Evolutionary conservation across 2,113 vertebrate species (phyloP).

Genomic region (Leptodactylus fuscus): DNA sequence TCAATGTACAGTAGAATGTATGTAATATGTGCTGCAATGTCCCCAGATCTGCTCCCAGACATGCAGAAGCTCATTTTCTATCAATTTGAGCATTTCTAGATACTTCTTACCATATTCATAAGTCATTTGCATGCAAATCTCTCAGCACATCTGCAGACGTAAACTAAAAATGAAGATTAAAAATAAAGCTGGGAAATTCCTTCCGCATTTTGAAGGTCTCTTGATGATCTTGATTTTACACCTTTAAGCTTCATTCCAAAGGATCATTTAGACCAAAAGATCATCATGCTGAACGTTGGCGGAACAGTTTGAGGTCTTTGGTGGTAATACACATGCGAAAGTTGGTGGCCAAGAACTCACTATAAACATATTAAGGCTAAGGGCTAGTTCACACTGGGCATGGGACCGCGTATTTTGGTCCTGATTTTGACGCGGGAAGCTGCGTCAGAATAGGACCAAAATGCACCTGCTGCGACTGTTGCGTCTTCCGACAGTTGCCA

Average conservation of each 20-base stretch:
- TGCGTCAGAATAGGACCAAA: too few relatives aligned
- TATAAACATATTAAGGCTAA: too few relatives aligned
- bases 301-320: too few relatives aligned
- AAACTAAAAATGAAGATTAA: slow-evolving; percentile 20
- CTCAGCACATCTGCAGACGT: background rate
- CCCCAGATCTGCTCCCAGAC: background rate
- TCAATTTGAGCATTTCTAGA: background rate
- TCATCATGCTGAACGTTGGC: background rate
- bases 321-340: too few relatives aligned
- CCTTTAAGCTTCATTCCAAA: background rate
- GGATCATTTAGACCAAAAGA: background rate
- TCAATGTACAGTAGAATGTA: background rate
- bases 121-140: slow-evolving; percentile 18
- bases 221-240: background rate
- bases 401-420: too few relatives aligned
- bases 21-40: background rate
- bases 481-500: too few relatives aligned
- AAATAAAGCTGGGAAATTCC: background rate
- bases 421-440: too few relatives aligned
- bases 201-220: background rate
- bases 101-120: background rate
- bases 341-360: too few relatives aligned
- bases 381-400: too few relatives aligned
- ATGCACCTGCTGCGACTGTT: too few relatives aligned
- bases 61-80: background rate